These are phyloP conservation scores for Baronia brevicornis DNA, from an alignment of 2,888 invertebrate species.

Conservation along the genomic window DNA sequence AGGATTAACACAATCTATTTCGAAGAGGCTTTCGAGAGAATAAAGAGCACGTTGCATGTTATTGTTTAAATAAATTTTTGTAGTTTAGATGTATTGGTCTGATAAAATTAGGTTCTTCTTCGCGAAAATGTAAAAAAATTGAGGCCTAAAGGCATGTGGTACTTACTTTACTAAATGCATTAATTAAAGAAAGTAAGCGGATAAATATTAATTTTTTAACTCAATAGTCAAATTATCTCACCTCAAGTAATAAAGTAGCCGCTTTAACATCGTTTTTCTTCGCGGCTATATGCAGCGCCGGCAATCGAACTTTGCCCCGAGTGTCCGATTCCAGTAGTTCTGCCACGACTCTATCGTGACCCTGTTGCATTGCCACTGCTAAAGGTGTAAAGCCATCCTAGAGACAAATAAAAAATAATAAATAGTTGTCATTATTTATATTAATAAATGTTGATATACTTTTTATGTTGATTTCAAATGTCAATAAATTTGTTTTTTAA, in stretches of 20 bases:
- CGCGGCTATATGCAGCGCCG: constrained; percentile 98
- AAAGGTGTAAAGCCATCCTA: constrained; percentile 98
- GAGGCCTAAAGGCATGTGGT: no score
- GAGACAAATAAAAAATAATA: constrained; percentile 13
- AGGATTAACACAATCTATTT: no score
- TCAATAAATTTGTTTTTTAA: no score
- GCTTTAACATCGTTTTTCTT: constrained; percentile 99
- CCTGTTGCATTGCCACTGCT: constrained; percentile 99
- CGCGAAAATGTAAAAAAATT: no score
- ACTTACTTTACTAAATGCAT: not conserved
- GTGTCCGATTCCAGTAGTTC: constrained; percentile 97
- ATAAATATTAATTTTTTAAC: constrained; percentile 6
- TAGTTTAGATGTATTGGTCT: no score
- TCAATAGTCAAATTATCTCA: constrained; percentile 33
- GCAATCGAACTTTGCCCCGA: constrained; percentile 94
- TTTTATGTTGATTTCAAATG: no score
- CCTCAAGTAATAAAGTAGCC: constrained; percentile 91
- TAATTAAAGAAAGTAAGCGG: not conserved
- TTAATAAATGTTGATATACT: no score
- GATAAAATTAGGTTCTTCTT: no score
- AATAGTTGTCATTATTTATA: no score
- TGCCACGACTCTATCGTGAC: constrained; percentile 97
- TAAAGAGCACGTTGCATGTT: no score
- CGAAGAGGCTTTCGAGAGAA: no score
- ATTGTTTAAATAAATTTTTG: no score